Base-by-base conservation (phyloP, 2,888 invertebrate genomes). In the Oscheius sp. region DNA sequence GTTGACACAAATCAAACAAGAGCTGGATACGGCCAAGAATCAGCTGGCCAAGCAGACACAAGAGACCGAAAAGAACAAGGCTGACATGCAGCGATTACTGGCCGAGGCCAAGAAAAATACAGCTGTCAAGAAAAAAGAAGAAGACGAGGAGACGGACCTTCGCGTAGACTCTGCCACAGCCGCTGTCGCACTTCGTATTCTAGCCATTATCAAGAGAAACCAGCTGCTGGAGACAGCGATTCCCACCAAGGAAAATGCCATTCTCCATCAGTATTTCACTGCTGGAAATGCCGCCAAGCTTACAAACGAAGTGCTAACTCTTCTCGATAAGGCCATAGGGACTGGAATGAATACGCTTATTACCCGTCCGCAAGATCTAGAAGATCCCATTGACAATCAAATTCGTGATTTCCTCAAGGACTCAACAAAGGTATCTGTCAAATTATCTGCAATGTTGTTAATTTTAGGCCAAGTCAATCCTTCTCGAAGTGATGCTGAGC, bases 161-260 rank as follows among this genome's bases (percentile, higher is more conserved):
- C n/a, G n/a, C n/a, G n/a, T n/a, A n/a, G 53, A 53, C 35, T 35
- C 25, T 1, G 53, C 25, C 16, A 69, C 53, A 7, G 2, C 21
- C 12, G 56, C 69, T 7, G n/a, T 27, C 21, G 69, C 69, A 6
- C 35, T 21, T 13, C 29, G 69, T 18, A 56, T 55, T n/a, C 69
- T 69, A 18, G 23, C n/a, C 16, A 9, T 69, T n/a, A 23, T 69
- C 41, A 56, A 69, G 69, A 35, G 56, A 41, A 69, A 69, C 18
- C 69, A 69, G 45, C 56, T 69, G 41, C 25, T 69, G 55, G 69
- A 69, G 23, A 53, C 41, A 7, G 55, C 69, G 5, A 53, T 69
- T 16, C 43, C n/a, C n/a, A n/a, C n/a, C n/a, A 68, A 69, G 55
- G 69, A 69, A 6, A 55, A 35, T 16, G 13, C 12, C 23, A 16